Evolutionary conservation across 2,797 vertebrate genomes (phyloP), one percentile per base, ranked within the genome.

Genomic region (Xenopus petersii): DNA sequence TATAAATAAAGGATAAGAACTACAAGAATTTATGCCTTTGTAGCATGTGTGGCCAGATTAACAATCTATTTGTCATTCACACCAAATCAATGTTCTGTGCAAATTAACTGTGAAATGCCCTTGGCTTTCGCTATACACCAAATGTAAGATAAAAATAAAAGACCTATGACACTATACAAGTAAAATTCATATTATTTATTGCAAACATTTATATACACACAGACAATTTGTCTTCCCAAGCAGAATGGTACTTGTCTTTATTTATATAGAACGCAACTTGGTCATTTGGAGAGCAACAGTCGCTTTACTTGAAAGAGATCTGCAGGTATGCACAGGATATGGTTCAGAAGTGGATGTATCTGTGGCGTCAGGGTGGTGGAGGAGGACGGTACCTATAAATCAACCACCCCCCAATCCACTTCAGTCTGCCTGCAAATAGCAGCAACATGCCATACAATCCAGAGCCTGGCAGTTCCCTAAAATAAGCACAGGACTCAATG

Each of bases 341-440:
- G 3, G 56, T 36, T 30, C 61, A 58, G 59, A 68, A 68, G 70
- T 58, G 58, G 60, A 64, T 24, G 33, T n/a, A 30, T 17, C 24
- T 24, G 24, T 78, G 71, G 75, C 75, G 70, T 77, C 75, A 73
- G 70, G 64, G 61, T 51, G 56, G 67, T 76, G 24, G 21, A n/a
- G 26, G 26, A 30, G 17, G 75, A 9, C 30, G 11, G 30, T 24
- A 55, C 11, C 5, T 55, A 51, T 17, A 30, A 13, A 16, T 4
- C 62, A 59, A 8, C 13, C 36, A 17, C 36, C 54, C 46, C 33
- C 21, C 24, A 6, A 67, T 3, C 36, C 30, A 65, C 70, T 74
- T 74, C 67, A 79, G 60, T 46, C 71, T 46, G 68, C 68, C 76
- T 74, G 76, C 61, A 79, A 79, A 79, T 79, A 79, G 76, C 51